phyloP scores from a whole-genome alignment of 2,888 invertebrate species.

The Eupithecia dodoneata region DNA sequence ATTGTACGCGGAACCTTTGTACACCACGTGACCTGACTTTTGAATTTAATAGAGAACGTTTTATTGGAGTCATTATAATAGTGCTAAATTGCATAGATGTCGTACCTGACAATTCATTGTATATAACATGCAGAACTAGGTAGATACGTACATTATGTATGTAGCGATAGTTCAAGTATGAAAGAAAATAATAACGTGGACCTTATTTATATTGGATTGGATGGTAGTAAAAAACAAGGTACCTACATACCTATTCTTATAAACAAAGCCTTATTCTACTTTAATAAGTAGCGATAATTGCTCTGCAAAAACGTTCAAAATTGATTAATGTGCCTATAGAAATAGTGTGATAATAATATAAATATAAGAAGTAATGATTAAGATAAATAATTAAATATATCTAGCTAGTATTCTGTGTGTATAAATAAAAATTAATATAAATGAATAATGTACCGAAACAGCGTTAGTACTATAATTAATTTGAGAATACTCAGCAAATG shows the following conservation, averaged over 20 bases:
- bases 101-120: neutral
- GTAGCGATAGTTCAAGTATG: neutral
- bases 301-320: neutral
- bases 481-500: neutral
- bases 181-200: neutral
- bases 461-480: neutral
- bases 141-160: neutral
- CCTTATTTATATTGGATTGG: neutral
- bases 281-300: neutral
- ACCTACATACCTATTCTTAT: neutral
- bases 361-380: neutral
- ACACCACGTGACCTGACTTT: constrained; percentile 64
- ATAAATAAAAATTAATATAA: neutral
- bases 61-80: neutral
- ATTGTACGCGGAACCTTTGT: constrained; percentile 74
- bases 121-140: neutral
- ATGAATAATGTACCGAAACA: neutral
- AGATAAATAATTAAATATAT: neutral
- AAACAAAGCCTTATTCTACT: neutral
- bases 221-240: neutral
- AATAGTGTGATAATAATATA: neutral
- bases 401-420: neutral
- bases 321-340: neutral
- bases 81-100: neutral
- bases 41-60: neutral